Conservation (phyloP, 2,797 vertebrate species). For the Orientallactaga sibirica region DNA sequence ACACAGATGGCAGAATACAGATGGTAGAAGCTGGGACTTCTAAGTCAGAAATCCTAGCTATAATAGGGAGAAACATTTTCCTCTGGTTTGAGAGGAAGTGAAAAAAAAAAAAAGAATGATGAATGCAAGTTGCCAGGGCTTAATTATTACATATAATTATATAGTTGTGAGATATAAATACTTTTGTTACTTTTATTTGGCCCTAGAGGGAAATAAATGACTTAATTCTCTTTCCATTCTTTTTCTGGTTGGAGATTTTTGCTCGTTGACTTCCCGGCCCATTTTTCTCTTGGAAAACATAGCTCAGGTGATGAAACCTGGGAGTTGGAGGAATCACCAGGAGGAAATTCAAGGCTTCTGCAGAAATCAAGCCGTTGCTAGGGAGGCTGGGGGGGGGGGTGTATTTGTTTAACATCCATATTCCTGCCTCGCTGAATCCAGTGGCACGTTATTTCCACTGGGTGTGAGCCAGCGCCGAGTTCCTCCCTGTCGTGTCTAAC, state of each 20-base stretch:
- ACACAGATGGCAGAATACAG: background rate
- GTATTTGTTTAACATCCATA: slow-evolving; percentile 64
- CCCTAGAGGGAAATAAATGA: slow-evolving; percentile 80
- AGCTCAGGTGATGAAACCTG: slow-evolving; percentile 84
- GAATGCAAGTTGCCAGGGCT: slow-evolving; percentile 76
- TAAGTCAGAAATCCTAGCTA: slow-evolving; percentile 27
- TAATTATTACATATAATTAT: slow-evolving; percentile 73
- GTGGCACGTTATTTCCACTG: slow-evolving; percentile 78
- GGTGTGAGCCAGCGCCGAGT: slow-evolving; percentile 68
- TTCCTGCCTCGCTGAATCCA: slow-evolving; percentile 78
- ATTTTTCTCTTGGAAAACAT: slow-evolving; percentile 80
- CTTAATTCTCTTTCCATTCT: slow-evolving; percentile 79
- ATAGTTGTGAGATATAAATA: slow-evolving; percentile 66
- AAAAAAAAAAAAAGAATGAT: slow-evolving; percentile 10
- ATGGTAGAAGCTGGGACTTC: slow-evolving; percentile 4
- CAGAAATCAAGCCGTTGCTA: slow-evolving; percentile 77
- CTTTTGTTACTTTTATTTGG: slow-evolving; percentile 74
- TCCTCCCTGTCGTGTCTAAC: slow-evolving; percentile 79
- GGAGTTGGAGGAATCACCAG: slow-evolving; percentile 74
- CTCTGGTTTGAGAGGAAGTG: slow-evolving; percentile 37
- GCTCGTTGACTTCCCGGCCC: slow-evolving; percentile 75
- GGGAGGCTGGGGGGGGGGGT: slow-evolving; percentile 64
- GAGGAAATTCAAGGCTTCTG: slow-evolving; percentile 81
- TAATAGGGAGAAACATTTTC: slow-evolving; percentile 25
- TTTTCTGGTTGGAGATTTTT: slow-evolving; percentile 79